Conservation (phyloP, 2,113 vertebrate species). For the Grus americana region DNA sequence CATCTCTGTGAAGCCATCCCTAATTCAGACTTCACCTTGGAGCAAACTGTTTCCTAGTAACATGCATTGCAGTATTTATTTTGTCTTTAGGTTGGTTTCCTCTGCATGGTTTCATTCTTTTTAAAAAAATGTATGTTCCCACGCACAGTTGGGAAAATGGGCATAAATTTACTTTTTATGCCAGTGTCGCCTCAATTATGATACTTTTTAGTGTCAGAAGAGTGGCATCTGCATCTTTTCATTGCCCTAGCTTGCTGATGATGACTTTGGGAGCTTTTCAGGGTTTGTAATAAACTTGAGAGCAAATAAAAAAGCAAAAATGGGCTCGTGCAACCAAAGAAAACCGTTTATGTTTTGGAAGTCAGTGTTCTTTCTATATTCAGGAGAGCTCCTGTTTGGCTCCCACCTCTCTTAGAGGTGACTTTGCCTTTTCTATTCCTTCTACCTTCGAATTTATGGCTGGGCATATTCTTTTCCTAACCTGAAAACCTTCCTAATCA, state of each 20-base stretch:
- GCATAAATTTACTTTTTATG: not conserved
- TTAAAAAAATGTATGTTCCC: not conserved
- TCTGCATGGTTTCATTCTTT: not conserved
- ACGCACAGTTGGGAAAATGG: not conserved
- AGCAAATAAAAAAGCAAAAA: not conserved
- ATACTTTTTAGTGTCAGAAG: not conserved
- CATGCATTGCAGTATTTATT: not conserved
- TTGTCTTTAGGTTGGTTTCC: not conserved
- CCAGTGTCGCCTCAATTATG: fast-evolving
- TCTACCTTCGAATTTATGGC: not conserved
- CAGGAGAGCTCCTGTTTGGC: not conserved
- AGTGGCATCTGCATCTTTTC: not conserved
- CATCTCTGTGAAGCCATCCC: not conserved
- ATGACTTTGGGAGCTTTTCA: not conserved
- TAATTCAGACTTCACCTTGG: not conserved
- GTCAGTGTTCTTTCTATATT: not conserved
- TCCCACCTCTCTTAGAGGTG: not conserved
- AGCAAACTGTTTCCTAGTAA: not conserved
- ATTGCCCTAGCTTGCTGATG: not conserved
- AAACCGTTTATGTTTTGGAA: not conserved
- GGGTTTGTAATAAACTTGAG: not conserved
- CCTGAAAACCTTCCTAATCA: not conserved
- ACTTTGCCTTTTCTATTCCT: not conserved
- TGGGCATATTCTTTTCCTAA: not conserved
- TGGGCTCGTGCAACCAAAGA: not conserved